These are phyloP conservation scores for Metopia argyrocephala DNA, from an alignment of 2,888 invertebrate species.

Conservation along the genomic window DNA sequence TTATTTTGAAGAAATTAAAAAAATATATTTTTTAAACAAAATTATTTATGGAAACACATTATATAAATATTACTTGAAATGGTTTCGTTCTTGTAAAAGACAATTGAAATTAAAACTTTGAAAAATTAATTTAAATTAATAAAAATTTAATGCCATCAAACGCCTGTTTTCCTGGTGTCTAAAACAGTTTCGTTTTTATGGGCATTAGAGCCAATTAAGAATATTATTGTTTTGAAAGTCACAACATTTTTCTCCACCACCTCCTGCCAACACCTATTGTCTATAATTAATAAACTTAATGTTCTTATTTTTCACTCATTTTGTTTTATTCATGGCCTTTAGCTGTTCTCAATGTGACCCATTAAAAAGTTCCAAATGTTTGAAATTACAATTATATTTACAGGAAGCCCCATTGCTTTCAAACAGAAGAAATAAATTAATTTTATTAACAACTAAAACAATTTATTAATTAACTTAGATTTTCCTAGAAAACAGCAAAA, in stretches of 20 bases:
- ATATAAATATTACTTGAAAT: too few species aligned
- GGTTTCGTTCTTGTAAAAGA: too few species aligned
- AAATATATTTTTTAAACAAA: too few species aligned
- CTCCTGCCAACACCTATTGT: too few species aligned
- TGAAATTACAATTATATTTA: not conserved
- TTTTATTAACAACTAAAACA: constrained; percentile 46
- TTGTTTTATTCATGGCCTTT: not conserved
- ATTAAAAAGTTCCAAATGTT: constrained; percentile 2
- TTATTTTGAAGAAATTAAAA: too few species aligned
- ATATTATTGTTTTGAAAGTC: not conserved
- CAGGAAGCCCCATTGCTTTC: not conserved
- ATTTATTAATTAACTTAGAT: constrained; percentile 53
- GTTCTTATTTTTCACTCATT: not conserved
- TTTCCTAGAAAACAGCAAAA: constrained; percentile 6
- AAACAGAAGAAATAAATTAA: constrained; percentile 31
- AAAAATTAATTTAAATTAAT: too few species aligned
- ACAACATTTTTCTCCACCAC: not conserved
- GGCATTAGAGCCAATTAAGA: not conserved
- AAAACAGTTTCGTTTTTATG: not conserved
- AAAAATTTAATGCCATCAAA: not conserved
- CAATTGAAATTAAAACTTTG: too few species aligned
- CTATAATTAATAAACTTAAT: not conserved
- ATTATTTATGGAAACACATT: too few species aligned
- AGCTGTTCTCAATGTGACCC: not conserved
- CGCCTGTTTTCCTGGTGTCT: not conserved